A percentile compares a stretch with the other conserved stretches of the same genome.
Conservation (phyloP, 2,113 vertebrate species). For the Phyllopteryx taeniolatus region DNA sequence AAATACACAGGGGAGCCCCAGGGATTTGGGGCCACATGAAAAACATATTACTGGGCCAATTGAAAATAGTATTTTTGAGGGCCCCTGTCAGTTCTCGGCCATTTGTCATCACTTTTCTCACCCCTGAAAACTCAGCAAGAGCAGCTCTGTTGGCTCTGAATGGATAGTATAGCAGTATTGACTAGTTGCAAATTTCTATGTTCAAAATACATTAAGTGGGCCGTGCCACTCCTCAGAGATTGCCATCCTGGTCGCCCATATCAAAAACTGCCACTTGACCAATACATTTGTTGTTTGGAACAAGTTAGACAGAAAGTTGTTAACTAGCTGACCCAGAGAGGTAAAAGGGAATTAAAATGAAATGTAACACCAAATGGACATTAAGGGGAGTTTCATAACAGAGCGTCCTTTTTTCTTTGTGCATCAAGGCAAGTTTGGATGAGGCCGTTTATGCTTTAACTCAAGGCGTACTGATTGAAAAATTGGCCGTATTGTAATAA, state of each 20-base stretch:
- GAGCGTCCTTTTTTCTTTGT: slow-evolving; percentile 12
- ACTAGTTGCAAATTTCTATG: not conserved
- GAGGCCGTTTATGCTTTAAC: slow-evolving; percentile 12
- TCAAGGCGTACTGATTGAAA: slow-evolving; percentile 31
- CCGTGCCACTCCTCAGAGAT: too few relatives aligned
- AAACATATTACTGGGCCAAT: too few relatives aligned
- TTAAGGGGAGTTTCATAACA: slow-evolving; percentile 23
- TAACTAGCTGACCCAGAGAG: not conserved
- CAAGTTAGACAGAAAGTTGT: not conserved
- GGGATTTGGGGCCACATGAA: too few relatives aligned
- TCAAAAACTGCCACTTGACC: too few relatives aligned
- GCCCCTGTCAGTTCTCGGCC: not conserved
- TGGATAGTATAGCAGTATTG: not conserved
- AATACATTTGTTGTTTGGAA: not conserved
- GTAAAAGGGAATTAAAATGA: slow-evolving; percentile 16
- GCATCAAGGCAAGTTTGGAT: slow-evolving; percentile 23
- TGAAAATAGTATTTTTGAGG: not conserved
- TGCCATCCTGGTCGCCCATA: too few relatives aligned
- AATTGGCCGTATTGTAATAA: slow-evolving; percentile 63
- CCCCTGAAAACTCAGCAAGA: not conserved
- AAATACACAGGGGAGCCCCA: too few relatives aligned
- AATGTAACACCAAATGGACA: slow-evolving; percentile 14
- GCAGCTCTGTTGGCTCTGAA: not conserved
- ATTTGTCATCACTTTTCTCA: not conserved
- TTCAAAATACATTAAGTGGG: too few relatives aligned